phyloP scores from a whole-genome alignment of 2,797 vertebrate species.

The Macroramphosus scolopax region DNA sequence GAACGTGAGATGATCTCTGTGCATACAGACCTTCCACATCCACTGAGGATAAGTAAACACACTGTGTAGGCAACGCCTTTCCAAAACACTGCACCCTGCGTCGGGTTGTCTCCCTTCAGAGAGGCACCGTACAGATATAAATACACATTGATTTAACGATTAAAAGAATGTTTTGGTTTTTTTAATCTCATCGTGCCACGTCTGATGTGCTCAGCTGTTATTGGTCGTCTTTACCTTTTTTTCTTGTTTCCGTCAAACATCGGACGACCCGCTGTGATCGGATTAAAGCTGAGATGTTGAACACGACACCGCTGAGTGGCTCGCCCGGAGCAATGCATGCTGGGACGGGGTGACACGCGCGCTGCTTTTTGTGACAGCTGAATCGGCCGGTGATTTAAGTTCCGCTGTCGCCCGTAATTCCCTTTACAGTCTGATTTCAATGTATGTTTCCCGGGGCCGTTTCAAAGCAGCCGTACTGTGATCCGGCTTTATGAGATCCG shows the following conservation, averaged over 20 bases:
- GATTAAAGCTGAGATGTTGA: conserved; percentile 53
- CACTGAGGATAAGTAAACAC: too few species aligned
- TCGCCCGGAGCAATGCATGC: conserved; percentile 60
- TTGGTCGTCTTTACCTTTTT: conserved; percentile 11
- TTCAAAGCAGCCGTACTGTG: conserved; percentile 44
- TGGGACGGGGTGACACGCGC: conserved; percentile 45
- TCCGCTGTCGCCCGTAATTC: conserved; percentile 58
- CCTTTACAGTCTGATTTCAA: conserved; percentile 64
- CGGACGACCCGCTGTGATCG: conserved; percentile 46
- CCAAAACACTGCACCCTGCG: too few species aligned
- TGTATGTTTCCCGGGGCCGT: conserved; percentile 50
- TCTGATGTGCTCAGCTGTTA: conserved; percentile 20
- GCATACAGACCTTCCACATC: too few species aligned
- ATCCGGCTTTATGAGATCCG: conserved; percentile 69
- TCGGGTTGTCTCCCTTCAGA: too few species aligned
- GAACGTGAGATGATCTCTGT: too few species aligned
- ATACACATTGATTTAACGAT: too few species aligned
- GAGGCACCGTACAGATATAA: too few species aligned
- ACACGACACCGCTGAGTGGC: conserved; percentile 33
- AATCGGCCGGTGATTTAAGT: conserved; percentile 42
- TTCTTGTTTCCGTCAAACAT: conserved; percentile 45
- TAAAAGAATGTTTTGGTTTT: too few species aligned
- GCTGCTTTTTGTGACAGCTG: conserved; percentile 32
- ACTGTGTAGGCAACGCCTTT: too few species aligned
- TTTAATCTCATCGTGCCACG: too few species aligned